Conservation (phyloP, 2,888 invertebrate species). For the Elmis aenea region DNA sequence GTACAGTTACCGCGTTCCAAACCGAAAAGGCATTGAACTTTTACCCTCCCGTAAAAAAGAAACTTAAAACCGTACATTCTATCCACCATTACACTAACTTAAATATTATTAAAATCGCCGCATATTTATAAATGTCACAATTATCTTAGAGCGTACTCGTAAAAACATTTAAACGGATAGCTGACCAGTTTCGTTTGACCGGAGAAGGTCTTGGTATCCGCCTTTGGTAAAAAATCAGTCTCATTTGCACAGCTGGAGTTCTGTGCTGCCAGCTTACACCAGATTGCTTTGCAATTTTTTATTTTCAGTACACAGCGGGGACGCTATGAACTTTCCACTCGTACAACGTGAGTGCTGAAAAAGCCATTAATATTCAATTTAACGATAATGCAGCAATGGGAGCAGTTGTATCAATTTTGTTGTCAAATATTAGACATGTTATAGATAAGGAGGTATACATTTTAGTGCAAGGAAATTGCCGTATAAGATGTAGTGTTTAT, state of each 20-base stretch:
- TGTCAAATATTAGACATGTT: no score
- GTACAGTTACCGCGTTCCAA: no score
- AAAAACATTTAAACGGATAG: conserved; percentile 2
- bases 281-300: conserved; percentile 6
- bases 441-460: no score
- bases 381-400: no score
- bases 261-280: conserved; percentile 4
- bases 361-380: no score
- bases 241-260: conserved; percentile 8
- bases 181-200: conserved; percentile 7
- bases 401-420: no score
- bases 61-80: no score
- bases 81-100: conserved; percentile 6
- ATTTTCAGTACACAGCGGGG: conserved; percentile 3
- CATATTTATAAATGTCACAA: conserved; percentile 10
- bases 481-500: no score
- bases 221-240: conserved; percentile 6
- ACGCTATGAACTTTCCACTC: conserved; percentile 8
- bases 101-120: conserved; percentile 5
- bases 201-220: conserved; percentile 7
- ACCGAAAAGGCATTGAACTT: no score
- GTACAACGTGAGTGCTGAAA: no score
- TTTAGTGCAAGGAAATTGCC: no score
- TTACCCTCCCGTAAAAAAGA: no score
- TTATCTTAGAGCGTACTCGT: conserved; percentile 5